Conservation (phyloP, 2,888 invertebrate genomes). For the Pheosia gnoma region DNA sequence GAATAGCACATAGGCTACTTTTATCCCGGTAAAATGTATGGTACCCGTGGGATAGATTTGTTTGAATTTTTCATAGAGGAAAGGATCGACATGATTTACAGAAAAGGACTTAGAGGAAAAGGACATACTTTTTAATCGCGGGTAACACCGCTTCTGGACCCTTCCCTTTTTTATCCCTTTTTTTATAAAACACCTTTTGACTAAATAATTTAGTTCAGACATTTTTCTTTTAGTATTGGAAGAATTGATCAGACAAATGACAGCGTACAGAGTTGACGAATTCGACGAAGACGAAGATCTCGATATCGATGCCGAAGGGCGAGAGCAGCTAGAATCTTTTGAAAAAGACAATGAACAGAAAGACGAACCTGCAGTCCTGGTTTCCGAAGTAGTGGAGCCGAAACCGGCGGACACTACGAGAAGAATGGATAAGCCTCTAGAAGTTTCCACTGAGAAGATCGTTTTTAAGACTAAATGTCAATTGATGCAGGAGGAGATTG, state of each 20-base stretch:
- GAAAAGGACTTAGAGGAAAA: no score
- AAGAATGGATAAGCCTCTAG: conserved; percentile 49
- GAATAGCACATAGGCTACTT: no score
- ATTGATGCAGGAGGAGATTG: conserved; percentile 75
- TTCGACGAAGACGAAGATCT: conserved; percentile 76
- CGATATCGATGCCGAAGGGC: conserved; percentile 46
- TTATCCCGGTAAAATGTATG: no score
- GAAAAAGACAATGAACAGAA: conserved; percentile 37
- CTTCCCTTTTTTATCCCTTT: no score
- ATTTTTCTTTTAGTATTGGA: conserved; percentile 80
- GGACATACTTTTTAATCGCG: no score
- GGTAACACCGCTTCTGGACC: no score
- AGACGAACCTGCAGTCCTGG: conserved; percentile 47
- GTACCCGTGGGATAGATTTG: no score
- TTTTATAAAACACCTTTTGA: no score
- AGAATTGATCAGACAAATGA: conserved; percentile 88
- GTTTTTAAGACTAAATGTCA: conserved; percentile 83
- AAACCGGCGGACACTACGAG: conserved; percentile 65
- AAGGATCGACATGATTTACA: no score
- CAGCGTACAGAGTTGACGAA: conserved; percentile 79
- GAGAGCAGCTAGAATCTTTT: conserved; percentile 31
- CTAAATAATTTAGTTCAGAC: no score
- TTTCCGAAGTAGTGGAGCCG: conserved; percentile 65
- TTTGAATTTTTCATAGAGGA: no score
- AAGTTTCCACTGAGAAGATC: conserved; percentile 56